phyloP scores from a whole-genome alignment of 92 coral and sea anemone species.

The Anthopleura xanthogrammica region DNA sequence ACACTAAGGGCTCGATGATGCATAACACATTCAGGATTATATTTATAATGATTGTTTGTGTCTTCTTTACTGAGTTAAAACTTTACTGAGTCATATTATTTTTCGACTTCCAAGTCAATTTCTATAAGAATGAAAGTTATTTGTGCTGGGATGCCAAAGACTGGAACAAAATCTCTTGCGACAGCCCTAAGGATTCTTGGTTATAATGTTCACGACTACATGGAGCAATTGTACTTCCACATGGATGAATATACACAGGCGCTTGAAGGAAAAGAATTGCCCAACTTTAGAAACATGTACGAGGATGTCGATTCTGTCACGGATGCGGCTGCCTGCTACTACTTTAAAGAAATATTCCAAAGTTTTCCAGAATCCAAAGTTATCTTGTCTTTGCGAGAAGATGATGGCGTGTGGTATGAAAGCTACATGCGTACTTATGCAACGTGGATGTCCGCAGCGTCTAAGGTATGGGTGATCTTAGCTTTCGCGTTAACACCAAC shows the following conservation, averaged over 20 bases:
- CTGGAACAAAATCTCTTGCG: constrained; percentile 46
- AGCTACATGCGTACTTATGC: neutral
- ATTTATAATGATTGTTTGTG: too few species aligned
- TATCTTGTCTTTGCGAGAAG: neutral
- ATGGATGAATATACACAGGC: constrained; percentile 30
- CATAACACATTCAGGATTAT: too few species aligned
- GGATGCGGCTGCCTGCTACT: constrained; percentile 4
- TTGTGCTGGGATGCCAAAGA: constrained; percentile 60
- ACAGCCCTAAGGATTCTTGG: constrained; percentile 42
- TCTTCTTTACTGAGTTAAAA: too few species aligned
- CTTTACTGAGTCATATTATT: too few species aligned
- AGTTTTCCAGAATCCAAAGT: constrained; percentile 37
- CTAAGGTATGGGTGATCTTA: neutral
- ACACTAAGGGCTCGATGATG: too few species aligned
- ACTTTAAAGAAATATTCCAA: constrained; percentile 4
- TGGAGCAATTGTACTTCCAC: constrained; percentile 30
- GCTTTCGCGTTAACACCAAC: constrained; percentile 2
- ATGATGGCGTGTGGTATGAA: neutral
- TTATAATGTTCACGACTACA: constrained; percentile 35
- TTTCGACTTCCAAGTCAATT: neutral
- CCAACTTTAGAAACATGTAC: constrained; percentile 17
- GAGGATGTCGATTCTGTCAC: neutral
- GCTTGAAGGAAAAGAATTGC: constrained; percentile 3
- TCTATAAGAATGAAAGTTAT: constrained; percentile 22
- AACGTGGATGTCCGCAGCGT: neutral